Evolutionary conservation across 2,888 invertebrate species (phyloP).

Genomic region (Philopedon plagiatum): DNA sequence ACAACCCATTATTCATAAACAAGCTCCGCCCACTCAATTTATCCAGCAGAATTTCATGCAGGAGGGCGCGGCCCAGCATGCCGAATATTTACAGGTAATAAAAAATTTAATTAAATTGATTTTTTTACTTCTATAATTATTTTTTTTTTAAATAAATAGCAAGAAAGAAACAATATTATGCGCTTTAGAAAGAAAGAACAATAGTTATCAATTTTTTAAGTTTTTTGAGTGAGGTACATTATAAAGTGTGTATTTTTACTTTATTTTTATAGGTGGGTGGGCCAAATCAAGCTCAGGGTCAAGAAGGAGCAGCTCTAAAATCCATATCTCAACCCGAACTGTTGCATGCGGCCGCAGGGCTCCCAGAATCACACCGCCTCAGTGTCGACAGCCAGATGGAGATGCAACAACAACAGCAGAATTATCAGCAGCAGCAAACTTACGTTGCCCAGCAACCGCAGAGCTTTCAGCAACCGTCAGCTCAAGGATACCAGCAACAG

Average conservation of each 20-base stretch:
- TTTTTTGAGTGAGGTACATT: no score
- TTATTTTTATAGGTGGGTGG: constrained; percentile 22
- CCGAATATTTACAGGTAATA: constrained; percentile 59
- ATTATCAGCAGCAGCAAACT: constrained; percentile 54
- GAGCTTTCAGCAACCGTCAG: constrained; percentile 52
- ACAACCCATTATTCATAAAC: constrained; percentile 62
- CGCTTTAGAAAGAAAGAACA: no score
- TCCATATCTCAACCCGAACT: constrained; percentile 65
- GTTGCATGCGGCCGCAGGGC: constrained; percentile 55
- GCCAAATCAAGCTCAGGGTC: constrained; percentile 53
- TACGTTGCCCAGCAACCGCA: constrained; percentile 53
- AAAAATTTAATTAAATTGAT: no score
- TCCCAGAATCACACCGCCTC: constrained; percentile 56
- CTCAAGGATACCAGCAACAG: constrained; percentile 27
- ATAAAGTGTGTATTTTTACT: no score
- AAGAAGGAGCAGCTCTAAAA: constrained; percentile 62
- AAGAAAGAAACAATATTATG: no score
- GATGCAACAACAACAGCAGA: constrained; percentile 52
- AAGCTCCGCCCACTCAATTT: constrained; percentile 61
- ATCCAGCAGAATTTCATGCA: constrained; percentile 62
- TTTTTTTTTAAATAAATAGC: no score
- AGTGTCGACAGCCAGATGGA: constrained; percentile 67
- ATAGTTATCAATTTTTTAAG: no score
- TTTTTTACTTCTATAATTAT: no score
- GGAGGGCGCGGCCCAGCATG: constrained; percentile 66